A percentile compares a stretch with the other conserved stretches of the same genome.
Evolutionary conservation across 2,797 vertebrate genomes (phyloP).

Genomic region (Phyllotis vaccarum): DNA sequence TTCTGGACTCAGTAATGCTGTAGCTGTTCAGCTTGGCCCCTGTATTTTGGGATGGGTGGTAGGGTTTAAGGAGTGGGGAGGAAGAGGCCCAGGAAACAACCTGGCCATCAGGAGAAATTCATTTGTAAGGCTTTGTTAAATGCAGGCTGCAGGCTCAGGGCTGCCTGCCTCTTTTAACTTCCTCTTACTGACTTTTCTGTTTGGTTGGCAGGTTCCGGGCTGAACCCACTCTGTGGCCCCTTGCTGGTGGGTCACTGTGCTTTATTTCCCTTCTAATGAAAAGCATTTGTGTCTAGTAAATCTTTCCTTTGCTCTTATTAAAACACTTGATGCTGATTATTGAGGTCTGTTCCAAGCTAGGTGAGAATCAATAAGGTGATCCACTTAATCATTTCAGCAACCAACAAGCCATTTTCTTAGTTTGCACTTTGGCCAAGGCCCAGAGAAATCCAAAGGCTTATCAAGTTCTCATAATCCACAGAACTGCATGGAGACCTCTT

Average conservation of each 20-base stretch:
- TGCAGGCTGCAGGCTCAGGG: constrained; percentile 45
- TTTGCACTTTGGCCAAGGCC: constrained; percentile 78
- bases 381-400: constrained; percentile 89
- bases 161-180: constrained; percentile 81
- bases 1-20: background rate
- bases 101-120: constrained; percentile 76
- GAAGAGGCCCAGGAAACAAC: constrained; percentile 52
- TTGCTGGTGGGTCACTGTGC: constrained; percentile 90
- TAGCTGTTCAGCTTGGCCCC: too few relatives aligned
- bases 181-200: constrained; percentile 82
- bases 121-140: constrained; percentile 83
- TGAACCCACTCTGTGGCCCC: constrained; percentile 86
- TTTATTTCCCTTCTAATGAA: constrained; percentile 94
- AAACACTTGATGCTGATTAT: constrained; percentile 89
- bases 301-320: constrained; percentile 89
- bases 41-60: background rate
- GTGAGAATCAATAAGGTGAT: constrained; percentile 89
- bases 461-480: constrained; percentile 33
- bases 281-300: constrained; percentile 91
- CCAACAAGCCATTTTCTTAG: constrained; percentile 88
- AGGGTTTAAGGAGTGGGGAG: background rate
- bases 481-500: background rate
- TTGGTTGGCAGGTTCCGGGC: constrained; percentile 79
- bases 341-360: constrained; percentile 86
- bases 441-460: constrained; percentile 84